A percentile compares a stretch with the other conserved stretches of the same genome.
Conservation (phyloP, 2,888 invertebrate genomes). For the Mycalesis mineus region DNA sequence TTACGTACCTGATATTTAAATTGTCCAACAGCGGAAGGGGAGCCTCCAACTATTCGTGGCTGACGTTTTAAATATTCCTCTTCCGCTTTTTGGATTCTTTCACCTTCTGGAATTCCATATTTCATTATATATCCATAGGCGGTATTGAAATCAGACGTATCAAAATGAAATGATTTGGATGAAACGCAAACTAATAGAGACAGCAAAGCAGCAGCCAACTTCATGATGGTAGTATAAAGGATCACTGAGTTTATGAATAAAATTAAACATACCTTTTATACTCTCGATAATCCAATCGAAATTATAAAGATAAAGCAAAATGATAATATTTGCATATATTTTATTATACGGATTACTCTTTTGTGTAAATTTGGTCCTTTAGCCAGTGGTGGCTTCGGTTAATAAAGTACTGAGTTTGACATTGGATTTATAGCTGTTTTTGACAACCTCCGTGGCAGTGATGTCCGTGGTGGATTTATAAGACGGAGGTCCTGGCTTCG, state of each 20-base stretch:
- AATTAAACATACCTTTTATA: slow-evolving; percentile 10
- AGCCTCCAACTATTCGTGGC: slow-evolving; percentile 37
- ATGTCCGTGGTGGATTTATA: no score
- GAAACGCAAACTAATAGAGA: slow-evolving; percentile 9
- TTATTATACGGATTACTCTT: no score
- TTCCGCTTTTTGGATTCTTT: slow-evolving; percentile 42
- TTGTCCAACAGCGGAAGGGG: no score
- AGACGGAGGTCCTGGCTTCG: no score
- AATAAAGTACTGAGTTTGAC: no score
- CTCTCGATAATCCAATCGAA: neutral
- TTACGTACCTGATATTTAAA: no score
- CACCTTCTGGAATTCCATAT: slow-evolving; percentile 44
- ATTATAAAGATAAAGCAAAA: neutral
- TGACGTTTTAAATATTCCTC: slow-evolving; percentile 30
- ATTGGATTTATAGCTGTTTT: no score
- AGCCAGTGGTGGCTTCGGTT: no score
- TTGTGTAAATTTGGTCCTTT: no score
- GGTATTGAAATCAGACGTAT: slow-evolving; percentile 17
- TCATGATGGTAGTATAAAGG: slow-evolving; percentile 19
- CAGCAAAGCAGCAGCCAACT: slow-evolving; percentile 15
- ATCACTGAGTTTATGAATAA: neutral
- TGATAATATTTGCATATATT: no score
- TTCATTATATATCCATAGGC: slow-evolving; percentile 45
- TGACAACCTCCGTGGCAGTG: no score
- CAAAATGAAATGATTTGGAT: neutral